A percentile compares a stretch with the other conserved stretches of the same genome.
phyloP scores from a whole-genome alignment of 1,140 invertebrate genomes.

The Drosophila prosaltans region DNA sequence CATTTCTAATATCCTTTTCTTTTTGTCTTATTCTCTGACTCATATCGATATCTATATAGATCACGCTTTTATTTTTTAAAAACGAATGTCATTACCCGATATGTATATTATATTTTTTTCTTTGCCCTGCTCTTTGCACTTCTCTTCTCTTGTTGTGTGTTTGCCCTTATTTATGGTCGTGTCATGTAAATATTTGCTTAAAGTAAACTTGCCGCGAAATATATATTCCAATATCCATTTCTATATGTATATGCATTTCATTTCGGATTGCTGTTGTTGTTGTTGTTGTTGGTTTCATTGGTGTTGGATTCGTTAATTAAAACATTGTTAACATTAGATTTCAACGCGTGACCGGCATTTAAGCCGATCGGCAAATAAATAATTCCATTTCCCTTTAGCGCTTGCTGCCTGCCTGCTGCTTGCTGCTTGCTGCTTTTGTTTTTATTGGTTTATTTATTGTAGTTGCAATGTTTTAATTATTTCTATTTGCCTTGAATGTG shows the following conservation, averaged over 20 bases:
- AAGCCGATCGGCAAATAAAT: conserved; percentile 69
- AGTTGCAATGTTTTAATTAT: conserved; percentile 66
- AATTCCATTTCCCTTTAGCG: conserved; percentile 43
- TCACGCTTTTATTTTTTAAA: neutral
- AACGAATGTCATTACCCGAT: conserved; percentile 7
- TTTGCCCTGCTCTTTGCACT: neutral
- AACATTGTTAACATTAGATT: conserved; percentile 79
- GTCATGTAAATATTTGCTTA: conserved; percentile 60
- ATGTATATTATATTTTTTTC: neutral
- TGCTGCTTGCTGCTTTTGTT: neutral
- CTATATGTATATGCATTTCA: conserved; percentile 53
- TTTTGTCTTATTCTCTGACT: neutral
- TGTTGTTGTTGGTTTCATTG: conserved; percentile 23
- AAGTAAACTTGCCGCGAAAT: conserved; percentile 34
- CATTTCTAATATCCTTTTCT: no score
- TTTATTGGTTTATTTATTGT: conserved; percentile 44
- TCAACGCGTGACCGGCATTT: conserved; percentile 60
- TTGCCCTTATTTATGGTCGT: conserved; percentile 24
- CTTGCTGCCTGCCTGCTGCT: neutral
- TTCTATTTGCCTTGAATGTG: conserved; percentile 66
- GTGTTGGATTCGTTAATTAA: conserved; percentile 62
- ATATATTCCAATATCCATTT: conserved; percentile 33
- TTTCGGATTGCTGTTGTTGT: conserved; percentile 32
- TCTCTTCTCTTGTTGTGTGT: neutral
- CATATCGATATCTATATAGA: conserved; percentile 1